A percentile compares a stretch with the other conserved stretches of the same genome.
Conservation (phyloP, 2,888 invertebrate species). For the Tetrapedia diversipes region DNA sequence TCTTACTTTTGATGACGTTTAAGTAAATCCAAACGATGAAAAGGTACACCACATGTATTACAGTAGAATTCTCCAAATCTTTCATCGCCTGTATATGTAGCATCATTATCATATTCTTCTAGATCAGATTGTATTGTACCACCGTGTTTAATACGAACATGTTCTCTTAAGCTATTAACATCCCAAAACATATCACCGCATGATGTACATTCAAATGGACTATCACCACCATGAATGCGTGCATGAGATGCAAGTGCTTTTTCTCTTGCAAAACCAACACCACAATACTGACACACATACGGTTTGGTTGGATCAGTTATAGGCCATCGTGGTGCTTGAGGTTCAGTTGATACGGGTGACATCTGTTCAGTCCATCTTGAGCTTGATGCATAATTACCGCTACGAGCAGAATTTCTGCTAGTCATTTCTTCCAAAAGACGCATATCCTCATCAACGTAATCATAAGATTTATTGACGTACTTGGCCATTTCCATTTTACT, state of each 20-base stretch:
- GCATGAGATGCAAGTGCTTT: slow-evolving; percentile 92
- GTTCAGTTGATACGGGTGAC: slow-evolving; percentile 63
- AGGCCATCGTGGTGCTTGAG: slow-evolving; percentile 83
- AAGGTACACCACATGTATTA: slow-evolving; percentile 90
- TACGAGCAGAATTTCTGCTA: slow-evolving; percentile 73
- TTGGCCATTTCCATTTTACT: slow-evolving; percentile 71
- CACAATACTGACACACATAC: slow-evolving; percentile 91
- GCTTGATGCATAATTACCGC: slow-evolving; percentile 82
- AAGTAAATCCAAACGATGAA: slow-evolving; percentile 90
- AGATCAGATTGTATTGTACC: slow-evolving; percentile 72
- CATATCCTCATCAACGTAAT: slow-evolving; percentile 84
- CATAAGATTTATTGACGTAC: slow-evolving; percentile 78
- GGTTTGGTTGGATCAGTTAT: slow-evolving; percentile 89
- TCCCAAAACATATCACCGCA: slow-evolving; percentile 94
- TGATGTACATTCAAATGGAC: slow-evolving; percentile 90
- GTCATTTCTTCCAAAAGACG: slow-evolving; percentile 83
- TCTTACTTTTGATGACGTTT: slow-evolving; percentile 87
- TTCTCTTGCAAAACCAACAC: slow-evolving; percentile 91
- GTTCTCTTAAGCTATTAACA: slow-evolving; percentile 85
- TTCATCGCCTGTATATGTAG: slow-evolving; percentile 85
- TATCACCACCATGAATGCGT: slow-evolving; percentile 91
- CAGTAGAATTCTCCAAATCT: slow-evolving; percentile 87
- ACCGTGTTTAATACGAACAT: slow-evolving; percentile 86
- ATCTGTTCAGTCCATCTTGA: slow-evolving; percentile 82
- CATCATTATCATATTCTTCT: slow-evolving; percentile 84